Evolutionary conservation across 2,888 invertebrate genomes (phyloP).

Genomic region (Drosophila kokeensis): DNA sequence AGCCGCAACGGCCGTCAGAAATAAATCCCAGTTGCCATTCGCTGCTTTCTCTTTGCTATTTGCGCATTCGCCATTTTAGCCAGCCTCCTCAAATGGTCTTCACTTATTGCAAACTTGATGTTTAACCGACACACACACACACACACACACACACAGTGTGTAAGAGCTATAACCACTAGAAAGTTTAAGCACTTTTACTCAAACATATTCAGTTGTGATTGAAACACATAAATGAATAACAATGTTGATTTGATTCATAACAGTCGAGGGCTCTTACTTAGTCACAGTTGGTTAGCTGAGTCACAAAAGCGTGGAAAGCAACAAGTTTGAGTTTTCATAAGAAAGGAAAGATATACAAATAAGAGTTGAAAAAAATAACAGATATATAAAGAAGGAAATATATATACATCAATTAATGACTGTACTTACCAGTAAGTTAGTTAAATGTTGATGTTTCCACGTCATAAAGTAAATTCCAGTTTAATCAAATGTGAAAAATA

Average conservation of each 20-base stretch:
- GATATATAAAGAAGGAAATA: neutral
- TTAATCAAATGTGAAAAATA: neutral
- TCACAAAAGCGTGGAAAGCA: neutral
- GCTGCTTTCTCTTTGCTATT: conserved; percentile 26
- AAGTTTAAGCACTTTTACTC: conserved; percentile 7
- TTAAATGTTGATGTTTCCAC: neutral
- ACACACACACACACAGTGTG: neutral
- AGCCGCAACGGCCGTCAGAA: conserved; percentile 43
- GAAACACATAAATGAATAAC: neutral
- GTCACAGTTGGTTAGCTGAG: neutral
- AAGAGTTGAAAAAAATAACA: neutral
- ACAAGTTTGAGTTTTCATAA: neutral
- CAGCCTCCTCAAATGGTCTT: conserved; percentile 23
- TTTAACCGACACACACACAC: conserved; percentile 17
- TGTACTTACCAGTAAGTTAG: too few species aligned
- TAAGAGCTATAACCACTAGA: neutral
- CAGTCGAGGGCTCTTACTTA: neutral
- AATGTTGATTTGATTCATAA: neutral
- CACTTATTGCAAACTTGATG: conserved; percentile 52
- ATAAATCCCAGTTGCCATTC: conserved; percentile 6
- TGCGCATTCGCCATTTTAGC: conserved; percentile 28
- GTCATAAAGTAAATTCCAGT: neutral
- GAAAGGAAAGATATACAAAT: neutral
- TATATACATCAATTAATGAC: too few species aligned
- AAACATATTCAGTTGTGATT: conserved; percentile 1